Conservation (phyloP, 1,140 invertebrate species). For the Epicauta chinensis region DNA sequence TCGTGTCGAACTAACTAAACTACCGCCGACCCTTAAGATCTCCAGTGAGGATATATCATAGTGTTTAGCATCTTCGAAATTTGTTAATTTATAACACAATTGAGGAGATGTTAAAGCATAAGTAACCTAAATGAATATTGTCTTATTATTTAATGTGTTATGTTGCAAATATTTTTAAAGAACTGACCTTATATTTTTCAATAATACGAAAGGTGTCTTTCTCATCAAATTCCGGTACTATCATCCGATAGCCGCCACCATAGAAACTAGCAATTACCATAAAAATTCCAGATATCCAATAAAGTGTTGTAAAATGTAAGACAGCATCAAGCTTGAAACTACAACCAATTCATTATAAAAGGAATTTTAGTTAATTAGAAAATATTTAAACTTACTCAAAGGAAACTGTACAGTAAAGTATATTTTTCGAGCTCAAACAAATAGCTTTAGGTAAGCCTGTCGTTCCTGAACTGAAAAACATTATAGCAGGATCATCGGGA, state of each 20-base stretch:
- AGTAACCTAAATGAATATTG: constrained; percentile 1
- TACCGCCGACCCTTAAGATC: not conserved
- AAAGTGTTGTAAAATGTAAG: not conserved
- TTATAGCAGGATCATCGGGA: constrained; percentile 29
- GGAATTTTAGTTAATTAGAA: too few species aligned
- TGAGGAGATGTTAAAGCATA: not conserved
- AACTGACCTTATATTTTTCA: constrained; percentile 7
- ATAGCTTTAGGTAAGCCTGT: constrained; percentile 67
- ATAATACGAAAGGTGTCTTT: not conserved
- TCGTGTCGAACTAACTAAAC: not conserved
- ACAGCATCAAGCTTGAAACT: too few species aligned
- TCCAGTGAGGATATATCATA: constrained; percentile 1
- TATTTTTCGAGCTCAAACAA: not conserved
- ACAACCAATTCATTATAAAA: too few species aligned
- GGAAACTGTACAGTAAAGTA: too few species aligned
- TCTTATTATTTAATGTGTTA: too few species aligned
- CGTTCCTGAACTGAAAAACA: constrained; percentile 59
- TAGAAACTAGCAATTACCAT: too few species aligned
- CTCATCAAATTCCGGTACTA: not conserved
- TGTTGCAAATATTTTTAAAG: too few species aligned
- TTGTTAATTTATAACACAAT: not conserved
- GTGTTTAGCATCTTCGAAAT: not conserved
- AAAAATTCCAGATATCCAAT: constrained; percentile 5
- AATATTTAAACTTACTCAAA: too few species aligned
- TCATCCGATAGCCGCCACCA: not conserved